These are phyloP conservation scores for Myotis brandtii DNA, from an alignment of 2,113 vertebrate genomes.

Conservation along the genomic window DNA sequence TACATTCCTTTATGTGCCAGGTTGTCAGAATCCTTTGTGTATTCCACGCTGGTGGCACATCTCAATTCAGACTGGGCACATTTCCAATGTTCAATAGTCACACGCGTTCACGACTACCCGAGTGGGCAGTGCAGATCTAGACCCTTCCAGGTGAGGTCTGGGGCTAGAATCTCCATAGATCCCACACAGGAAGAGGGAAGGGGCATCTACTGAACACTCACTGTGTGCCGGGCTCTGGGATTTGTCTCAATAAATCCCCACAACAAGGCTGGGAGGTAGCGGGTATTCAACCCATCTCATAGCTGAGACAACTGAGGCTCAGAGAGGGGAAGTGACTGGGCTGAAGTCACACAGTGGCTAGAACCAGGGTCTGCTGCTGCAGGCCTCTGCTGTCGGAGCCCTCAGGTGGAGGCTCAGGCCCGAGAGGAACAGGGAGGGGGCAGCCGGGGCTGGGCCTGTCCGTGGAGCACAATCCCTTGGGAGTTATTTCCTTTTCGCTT, in stretches of 20 bases:
- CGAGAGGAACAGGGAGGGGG: rapidly evolving
- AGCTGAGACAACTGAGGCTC: not conserved
- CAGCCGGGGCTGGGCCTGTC: not conserved
- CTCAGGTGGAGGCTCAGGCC: not conserved
- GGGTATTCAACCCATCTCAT: not conserved
- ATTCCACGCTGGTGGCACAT: rapidly evolving
- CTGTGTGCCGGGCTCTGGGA: not conserved
- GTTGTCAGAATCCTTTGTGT: not conserved
- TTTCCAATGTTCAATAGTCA: not conserved
- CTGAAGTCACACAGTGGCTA: not conserved
- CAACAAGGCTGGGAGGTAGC: not conserved
- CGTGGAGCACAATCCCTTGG: not conserved
- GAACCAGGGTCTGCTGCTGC: not conserved
- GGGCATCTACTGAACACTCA: not conserved
- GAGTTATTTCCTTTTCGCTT: not conserved
- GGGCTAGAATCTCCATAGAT: too few species aligned
- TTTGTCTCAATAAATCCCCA: not conserved
- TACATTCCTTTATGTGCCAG: not conserved
- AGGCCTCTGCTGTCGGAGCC: not conserved
- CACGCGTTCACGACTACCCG: rapidly evolving
- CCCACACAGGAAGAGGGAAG: not conserved
- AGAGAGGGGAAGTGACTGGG: not conserved
- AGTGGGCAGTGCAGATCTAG: rapidly evolving
- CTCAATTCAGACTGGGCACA: not conserved
- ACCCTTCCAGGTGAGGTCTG: not conserved